Conservation (phyloP, 2,888 invertebrate genomes). For the Uloborus plumipes region DNA sequence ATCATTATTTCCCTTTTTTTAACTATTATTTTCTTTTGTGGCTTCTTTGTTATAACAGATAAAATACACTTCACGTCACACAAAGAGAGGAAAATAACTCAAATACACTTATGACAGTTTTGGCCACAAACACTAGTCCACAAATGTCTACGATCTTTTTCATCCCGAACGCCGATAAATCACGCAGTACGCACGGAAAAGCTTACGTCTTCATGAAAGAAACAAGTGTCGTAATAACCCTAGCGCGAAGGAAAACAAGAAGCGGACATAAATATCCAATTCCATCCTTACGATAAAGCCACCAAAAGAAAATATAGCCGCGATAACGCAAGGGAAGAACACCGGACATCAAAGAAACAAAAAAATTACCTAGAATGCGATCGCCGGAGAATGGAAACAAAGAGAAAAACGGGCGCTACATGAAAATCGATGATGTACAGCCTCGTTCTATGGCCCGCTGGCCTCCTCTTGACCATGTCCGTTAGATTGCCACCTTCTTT, state of each 20-base stretch:
- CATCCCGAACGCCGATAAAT: too few species aligned
- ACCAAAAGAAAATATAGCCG: conserved; percentile 26
- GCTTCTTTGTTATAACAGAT: too few species aligned
- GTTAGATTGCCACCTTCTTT: conserved; percentile 23
- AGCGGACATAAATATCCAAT: conserved; percentile 51
- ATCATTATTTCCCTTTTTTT: too few species aligned
- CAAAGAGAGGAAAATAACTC: too few species aligned
- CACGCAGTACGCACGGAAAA: too few species aligned
- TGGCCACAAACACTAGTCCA: too few species aligned
- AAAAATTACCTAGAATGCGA: conserved; percentile 30
- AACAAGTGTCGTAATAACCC: conserved; percentile 45
- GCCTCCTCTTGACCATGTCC: conserved; percentile 30
- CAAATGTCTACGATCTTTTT: too few species aligned
- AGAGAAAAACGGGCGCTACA: conserved; percentile 27
- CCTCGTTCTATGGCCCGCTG: conserved; percentile 1
- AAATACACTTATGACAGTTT: too few species aligned
- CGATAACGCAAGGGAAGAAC: conserved; percentile 37
- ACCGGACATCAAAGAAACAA: conserved; percentile 29
- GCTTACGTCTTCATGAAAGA: conserved; percentile 45
- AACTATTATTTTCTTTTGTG: too few species aligned
- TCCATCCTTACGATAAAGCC: conserved; percentile 32
- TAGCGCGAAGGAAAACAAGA: conserved; percentile 39
- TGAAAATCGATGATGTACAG: conserved; percentile 47
- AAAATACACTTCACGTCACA: too few species aligned
- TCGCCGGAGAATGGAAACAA: conserved; percentile 3